A percentile compares a stretch with the other conserved stretches of the same genome.
These are phyloP conservation scores for Prionailurus bengalensis DNA, from an alignment of 2,113 vertebrate species.

Conservation along the genomic window DNA sequence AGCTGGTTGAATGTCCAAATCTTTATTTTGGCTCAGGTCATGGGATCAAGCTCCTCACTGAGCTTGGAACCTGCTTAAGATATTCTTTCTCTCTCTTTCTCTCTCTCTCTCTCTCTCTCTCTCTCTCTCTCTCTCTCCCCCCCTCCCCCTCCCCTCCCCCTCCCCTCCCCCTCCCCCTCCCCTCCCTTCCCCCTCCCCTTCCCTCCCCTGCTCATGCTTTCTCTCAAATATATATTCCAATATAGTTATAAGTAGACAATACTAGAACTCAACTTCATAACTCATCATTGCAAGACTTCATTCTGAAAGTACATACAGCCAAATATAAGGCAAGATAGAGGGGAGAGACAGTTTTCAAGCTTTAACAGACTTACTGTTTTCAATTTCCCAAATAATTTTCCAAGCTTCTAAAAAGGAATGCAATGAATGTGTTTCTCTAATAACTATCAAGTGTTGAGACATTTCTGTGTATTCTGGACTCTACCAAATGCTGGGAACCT, in stretches of 20 bases:
- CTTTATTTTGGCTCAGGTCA: too few relatives aligned
- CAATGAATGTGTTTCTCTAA: not conserved
- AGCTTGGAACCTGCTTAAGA: too few relatives aligned
- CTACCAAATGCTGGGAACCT: not conserved
- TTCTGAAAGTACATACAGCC: not conserved
- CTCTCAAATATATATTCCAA: not conserved
- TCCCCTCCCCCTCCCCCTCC: too few relatives aligned
- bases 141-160: too few relatives aligned
- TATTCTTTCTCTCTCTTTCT: too few relatives aligned
- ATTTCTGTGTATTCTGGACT: not conserved
- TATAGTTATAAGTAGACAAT: not conserved
- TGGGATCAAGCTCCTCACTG: too few relatives aligned
- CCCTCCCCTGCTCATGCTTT: too few relatives aligned
- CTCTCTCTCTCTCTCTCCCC: too few relatives aligned
- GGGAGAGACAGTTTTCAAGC: not conserved
- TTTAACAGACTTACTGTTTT: not conserved
- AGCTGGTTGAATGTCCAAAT: too few relatives aligned
- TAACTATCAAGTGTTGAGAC: not conserved
- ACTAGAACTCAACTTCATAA: constrained; percentile 33
- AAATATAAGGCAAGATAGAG: not conserved
- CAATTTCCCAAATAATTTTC: constrained; percentile 38
- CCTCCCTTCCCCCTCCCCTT: too few relatives aligned
- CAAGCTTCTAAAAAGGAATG: not conserved
- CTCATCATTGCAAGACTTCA: not conserved
- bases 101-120: too few relatives aligned